Evolutionary conservation across 2,888 invertebrate species (phyloP).

Genomic region (Schrankia costaestrigalis): DNA sequence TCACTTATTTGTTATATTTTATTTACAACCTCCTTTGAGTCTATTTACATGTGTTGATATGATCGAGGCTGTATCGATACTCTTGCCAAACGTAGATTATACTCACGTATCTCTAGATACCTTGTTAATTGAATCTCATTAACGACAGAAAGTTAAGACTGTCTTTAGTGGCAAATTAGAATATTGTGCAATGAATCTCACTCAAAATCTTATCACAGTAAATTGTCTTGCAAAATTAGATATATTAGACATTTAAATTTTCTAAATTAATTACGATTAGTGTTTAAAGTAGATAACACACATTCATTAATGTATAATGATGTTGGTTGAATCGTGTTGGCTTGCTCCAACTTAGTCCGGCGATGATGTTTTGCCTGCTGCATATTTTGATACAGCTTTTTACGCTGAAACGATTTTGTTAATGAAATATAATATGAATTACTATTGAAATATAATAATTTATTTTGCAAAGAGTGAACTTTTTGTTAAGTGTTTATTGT

Average conservation of each 20-base stretch:
- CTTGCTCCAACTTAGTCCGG: slow-evolving; percentile 29
- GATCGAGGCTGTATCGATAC: slow-evolving; percentile 47
- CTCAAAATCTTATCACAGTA: slow-evolving; percentile 32
- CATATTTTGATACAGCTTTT: slow-evolving; percentile 31
- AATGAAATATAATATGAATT: slow-evolving; percentile 14
- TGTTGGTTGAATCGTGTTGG: slow-evolving; percentile 29
- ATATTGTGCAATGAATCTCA: slow-evolving; percentile 42
- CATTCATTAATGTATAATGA: slow-evolving; percentile 20
- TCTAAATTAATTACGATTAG: slow-evolving; percentile 21
- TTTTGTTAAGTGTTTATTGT: slow-evolving; percentile 60
- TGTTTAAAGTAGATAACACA: slow-evolving; percentile 22
- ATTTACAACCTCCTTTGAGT: slow-evolving; percentile 23
- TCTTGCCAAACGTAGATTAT: slow-evolving; percentile 55
- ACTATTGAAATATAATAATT: slow-evolving; percentile 34
- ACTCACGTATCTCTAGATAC: slow-evolving; percentile 32
- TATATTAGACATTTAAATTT: slow-evolving; percentile 17
- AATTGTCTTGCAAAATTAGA: slow-evolving; percentile 22
- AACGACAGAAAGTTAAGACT: slow-evolving; percentile 48
- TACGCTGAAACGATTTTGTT: slow-evolving; percentile 26
- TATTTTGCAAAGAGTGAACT: slow-evolving; percentile 53
- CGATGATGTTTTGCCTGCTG: slow-evolving; percentile 17
- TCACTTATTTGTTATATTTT: slow-evolving; percentile 39
- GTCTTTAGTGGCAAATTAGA: slow-evolving; percentile 57
- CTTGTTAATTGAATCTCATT: slow-evolving; percentile 42
- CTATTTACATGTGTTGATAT: slow-evolving; percentile 30